These are phyloP conservation scores for Nemopilema nomurai DNA, from an alignment of 30 jellyfish, hydroid and myxozoan genomes.

Conservation along the genomic window DNA sequence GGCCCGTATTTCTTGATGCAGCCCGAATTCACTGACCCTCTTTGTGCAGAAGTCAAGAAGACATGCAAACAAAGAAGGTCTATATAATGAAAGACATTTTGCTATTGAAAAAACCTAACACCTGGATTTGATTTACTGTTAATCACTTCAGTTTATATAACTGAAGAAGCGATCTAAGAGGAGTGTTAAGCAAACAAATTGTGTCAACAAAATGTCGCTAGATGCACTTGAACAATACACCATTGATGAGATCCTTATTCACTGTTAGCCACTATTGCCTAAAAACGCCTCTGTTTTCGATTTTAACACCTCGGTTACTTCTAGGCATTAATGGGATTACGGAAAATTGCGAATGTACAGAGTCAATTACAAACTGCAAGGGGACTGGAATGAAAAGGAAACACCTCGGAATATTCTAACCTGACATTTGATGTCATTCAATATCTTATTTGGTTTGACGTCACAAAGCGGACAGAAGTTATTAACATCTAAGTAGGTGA, in stretches of 20 bases:
- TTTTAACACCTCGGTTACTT: not conserved
- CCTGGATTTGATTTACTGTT: not conserved
- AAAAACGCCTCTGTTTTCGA: not conserved
- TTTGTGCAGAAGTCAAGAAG: not conserved
- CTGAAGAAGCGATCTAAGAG: not conserved
- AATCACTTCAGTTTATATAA: not conserved
- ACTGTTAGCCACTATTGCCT: not conserved
- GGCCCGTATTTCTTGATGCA: not conserved
- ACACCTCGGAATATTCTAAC: not conserved
- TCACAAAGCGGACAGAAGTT: not conserved
- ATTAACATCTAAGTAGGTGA: not conserved
- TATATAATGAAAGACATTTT: not conserved
- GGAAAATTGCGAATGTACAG: no score
- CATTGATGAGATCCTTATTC: not conserved
- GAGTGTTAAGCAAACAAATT: not conserved
- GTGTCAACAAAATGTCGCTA: not conserved
- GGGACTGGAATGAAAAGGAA: not conserved
- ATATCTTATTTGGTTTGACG: not conserved
- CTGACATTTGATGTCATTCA: not conserved
- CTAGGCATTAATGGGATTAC: no score
- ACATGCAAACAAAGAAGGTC: not conserved
- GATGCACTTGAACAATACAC: not conserved
- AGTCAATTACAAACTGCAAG: not conserved
- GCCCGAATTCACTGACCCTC: not conserved
- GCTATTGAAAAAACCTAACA: not conserved